Evolutionary conservation across 2,797 vertebrate species (phyloP).

Genomic region (Pteropus rufus): DNA sequence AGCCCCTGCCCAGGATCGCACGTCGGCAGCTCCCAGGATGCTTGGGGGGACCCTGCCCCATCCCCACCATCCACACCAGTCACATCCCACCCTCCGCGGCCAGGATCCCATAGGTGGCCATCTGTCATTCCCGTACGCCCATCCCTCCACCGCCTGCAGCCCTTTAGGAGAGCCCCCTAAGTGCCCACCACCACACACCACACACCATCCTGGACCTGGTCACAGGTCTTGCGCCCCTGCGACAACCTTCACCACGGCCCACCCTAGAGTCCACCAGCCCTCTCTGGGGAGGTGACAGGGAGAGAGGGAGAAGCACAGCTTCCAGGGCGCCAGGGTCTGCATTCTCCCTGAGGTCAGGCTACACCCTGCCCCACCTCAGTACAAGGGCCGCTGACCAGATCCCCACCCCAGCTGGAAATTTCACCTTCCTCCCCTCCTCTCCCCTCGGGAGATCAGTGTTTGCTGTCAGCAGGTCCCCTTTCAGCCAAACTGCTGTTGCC

Average conservation of each 20-base stretch:
- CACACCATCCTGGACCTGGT: not conserved
- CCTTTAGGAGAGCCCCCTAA: no score
- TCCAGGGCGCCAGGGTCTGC: not conserved
- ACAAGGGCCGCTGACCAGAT: not conserved
- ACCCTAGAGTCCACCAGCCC: not conserved
- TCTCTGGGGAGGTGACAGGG: not conserved
- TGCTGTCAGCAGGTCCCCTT: not conserved
- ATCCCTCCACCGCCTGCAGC: not conserved
- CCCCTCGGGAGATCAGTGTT: no score
- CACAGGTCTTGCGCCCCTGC: not conserved
- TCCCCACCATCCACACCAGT: not conserved
- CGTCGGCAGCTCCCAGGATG: not conserved
- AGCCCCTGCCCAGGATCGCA: not conserved
- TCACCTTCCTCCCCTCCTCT: not conserved
- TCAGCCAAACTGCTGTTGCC: not conserved
- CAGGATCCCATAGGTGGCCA: not conserved
- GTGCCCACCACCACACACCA: not conserved
- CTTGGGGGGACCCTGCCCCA: not conserved
- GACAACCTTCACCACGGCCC: not conserved
- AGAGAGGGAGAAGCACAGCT: not conserved
- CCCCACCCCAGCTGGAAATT: not conserved
- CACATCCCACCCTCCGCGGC: not conserved
- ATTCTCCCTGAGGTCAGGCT: not conserved
- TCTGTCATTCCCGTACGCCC: no score
- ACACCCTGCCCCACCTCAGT: not conserved